Base-by-base conservation (phyloP, 2,113 vertebrate genomes). In the Toxotes jaculatrix region DNA sequence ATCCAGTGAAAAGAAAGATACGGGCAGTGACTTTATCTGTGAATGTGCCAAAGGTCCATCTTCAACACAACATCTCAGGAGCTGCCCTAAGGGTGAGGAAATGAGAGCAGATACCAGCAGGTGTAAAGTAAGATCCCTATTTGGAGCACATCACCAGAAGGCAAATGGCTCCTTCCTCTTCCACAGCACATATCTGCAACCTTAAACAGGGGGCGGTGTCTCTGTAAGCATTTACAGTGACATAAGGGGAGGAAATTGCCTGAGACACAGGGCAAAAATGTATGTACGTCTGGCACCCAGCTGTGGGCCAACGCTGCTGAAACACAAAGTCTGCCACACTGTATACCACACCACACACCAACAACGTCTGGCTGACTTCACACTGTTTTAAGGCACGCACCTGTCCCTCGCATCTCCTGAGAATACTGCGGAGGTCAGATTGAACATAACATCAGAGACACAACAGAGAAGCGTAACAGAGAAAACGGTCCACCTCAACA, bases 241-340 rank as follows among this genome's bases (percentile, higher is more conserved):
- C 87, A 90, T 70, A 83, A 84, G 70, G 79, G 72, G 77, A 91
- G 93, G 93, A 94, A 94, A 93, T 93, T 93, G 90, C 78, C 76
- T 85, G 74, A 92, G 94, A 94, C 93, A 79, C 66, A 66, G 85
- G 67, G 73, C 88, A 91, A 90, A 89, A 91, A 91, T 90, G 81
- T 79, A 91, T 88, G 83, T 74, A 59, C 31, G 89, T 93, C 92
- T 94, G 94, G 89, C 82, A 83, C 61, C 85, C 93, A 95, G 93
- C 87, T 94, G 94, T 73, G 87, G 79, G 77, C 82, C 47, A 23
- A 62, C 77, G 76, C 76, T 80, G 49, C 68, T 64, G 47, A 78
- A 73, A 86, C 61, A 69, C 77, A 79, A 38, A 40, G 38, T 72
- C 8, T 5, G 57, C 64, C 64, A 13, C 11, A 65, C 62, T 38